Conservation (phyloP, 2,888 invertebrate genomes). For the Cetonia aurata region DNA sequence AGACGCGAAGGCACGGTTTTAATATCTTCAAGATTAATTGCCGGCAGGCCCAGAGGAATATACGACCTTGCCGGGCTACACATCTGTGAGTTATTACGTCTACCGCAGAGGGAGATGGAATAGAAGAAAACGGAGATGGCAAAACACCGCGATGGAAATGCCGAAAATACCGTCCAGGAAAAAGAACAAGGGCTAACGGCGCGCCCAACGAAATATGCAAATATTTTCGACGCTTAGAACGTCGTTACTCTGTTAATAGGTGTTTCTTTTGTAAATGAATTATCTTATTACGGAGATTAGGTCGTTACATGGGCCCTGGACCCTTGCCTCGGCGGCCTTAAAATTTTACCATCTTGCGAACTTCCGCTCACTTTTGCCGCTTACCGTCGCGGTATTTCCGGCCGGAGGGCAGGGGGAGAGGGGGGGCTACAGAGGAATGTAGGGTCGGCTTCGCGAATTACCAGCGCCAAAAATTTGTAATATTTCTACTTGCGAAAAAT, state of each 20-base stretch:
- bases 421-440: too few relatives aligned
- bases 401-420: neutral
- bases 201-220: slow-evolving; percentile 43
- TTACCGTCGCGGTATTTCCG: slow-evolving; percentile 9
- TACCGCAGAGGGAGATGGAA: neutral
- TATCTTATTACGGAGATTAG: slow-evolving; percentile 48
- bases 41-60: slow-evolving; percentile 32
- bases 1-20: slow-evolving; percentile 45
- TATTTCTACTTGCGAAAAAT: slow-evolving; percentile 14
- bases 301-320: slow-evolving; percentile 35
- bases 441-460: slow-evolving; percentile 1
- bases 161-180: slow-evolving; percentile 14
- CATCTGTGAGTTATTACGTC: slow-evolving; percentile 42
- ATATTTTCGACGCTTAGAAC: slow-evolving; percentile 46
- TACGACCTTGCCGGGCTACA: slow-evolving; percentile 28
- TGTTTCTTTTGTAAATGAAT: slow-evolving; percentile 48
- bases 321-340: slow-evolving; percentile 9
- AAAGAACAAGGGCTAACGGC: slow-evolving; percentile 10
- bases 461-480: slow-evolving; percentile 16
- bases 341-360: slow-evolving; percentile 37
- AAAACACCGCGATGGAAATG: slow-evolving; percentile 12
- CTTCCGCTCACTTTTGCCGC: slow-evolving; percentile 20
- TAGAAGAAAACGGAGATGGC: slow-evolving; percentile 16
- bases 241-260: slow-evolving; percentile 47
- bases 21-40: slow-evolving; percentile 50